Evolutionary conservation across 2,797 vertebrate genomes (phyloP).

Genomic region (Petrocephalus sullivani): DNA sequence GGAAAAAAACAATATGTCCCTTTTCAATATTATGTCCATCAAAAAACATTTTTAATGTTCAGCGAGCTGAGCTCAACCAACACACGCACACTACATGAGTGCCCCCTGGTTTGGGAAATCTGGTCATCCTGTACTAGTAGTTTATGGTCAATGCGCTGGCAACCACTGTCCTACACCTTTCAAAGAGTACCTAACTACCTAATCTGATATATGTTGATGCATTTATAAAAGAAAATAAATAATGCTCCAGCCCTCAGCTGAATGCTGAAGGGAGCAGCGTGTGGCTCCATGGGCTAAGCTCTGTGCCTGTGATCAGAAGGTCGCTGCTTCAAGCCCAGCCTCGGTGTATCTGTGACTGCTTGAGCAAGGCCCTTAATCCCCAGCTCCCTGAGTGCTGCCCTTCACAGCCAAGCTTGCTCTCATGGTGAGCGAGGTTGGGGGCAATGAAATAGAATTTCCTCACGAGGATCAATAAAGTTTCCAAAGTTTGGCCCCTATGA

Average conservation of each 20-base stretch:
- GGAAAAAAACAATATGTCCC: not conserved
- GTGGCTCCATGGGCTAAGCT: too few species aligned
- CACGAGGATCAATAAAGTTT: too few species aligned
- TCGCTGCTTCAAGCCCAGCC: too few species aligned
- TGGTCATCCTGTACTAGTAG: not conserved
- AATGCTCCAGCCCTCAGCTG: not conserved
- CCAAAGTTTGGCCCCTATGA: not conserved
- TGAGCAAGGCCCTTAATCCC: too few species aligned
- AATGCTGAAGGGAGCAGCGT: not conserved
- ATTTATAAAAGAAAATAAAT: not conserved
- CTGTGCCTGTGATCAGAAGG: too few species aligned
- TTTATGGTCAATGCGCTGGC: not conserved
- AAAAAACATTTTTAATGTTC: not conserved
- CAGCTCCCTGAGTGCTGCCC: too few species aligned
- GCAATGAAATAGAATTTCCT: too few species aligned
- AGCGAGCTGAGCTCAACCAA: not conserved
- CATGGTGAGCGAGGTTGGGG: too few species aligned
- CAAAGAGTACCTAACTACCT: not conserved
- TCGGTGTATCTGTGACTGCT: too few species aligned
- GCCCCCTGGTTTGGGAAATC: not conserved
- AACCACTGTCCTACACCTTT: not conserved
- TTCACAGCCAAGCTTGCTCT: too few species aligned
- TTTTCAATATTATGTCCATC: not conserved
- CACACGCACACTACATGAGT: not conserved
- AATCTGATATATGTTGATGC: not conserved